A percentile compares a stretch with the other conserved stretches of the same genome.
Evolutionary conservation across 2,797 vertebrate genomes (phyloP).

Genomic region (Cygnus olor): DNA sequence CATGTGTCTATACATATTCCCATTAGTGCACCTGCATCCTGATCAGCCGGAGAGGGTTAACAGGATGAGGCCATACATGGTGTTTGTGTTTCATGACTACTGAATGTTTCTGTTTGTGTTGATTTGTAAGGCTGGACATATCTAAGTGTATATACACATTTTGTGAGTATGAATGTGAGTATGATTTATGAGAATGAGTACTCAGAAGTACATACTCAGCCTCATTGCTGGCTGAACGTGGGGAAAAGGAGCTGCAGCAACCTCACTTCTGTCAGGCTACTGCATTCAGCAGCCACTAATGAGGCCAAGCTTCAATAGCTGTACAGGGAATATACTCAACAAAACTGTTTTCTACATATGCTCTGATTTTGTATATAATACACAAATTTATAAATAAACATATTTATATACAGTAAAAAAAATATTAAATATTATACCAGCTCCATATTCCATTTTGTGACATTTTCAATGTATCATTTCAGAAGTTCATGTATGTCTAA

Average conservation of each 20-base stretch:
- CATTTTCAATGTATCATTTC: background rate
- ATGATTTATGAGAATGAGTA: too few relatives aligned
- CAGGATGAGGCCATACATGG: background rate
- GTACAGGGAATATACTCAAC: background rate
- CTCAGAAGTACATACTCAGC: background rate
- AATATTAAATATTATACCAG: background rate
- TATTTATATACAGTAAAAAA: background rate
- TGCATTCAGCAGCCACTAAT: background rate
- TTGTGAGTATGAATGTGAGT: background rate
- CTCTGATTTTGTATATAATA: background rate
- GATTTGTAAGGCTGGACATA: background rate
- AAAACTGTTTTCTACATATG: background rate
- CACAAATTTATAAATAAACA: background rate
- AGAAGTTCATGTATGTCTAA: background rate
- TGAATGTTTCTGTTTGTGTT: background rate
- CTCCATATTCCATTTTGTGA: background rate
- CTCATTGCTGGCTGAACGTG: background rate
- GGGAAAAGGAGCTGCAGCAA: background rate
- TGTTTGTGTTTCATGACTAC: background rate
- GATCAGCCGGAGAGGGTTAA: background rate
- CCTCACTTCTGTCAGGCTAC: background rate
- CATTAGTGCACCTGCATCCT: background rate
- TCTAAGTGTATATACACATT: background rate
- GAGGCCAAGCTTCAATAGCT: background rate
- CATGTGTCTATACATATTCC: background rate